These are phyloP conservation scores for Anniella stebbinsi DNA, from an alignment of 2,797 vertebrate species.

Conservation along the genomic window DNA sequence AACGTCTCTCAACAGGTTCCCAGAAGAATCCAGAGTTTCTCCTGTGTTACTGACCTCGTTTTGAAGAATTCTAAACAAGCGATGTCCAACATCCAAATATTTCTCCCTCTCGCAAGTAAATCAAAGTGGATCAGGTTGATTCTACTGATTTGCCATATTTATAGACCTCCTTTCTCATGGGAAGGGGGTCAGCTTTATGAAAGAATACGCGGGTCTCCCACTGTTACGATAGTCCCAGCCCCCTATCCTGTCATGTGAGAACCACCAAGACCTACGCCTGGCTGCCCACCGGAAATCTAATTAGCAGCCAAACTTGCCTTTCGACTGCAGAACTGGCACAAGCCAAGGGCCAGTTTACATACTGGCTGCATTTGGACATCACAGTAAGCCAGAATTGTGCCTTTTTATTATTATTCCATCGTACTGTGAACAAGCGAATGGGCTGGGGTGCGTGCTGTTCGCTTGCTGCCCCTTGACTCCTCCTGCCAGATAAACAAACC, in stretches of 20 bases:
- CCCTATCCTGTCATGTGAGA: not conserved
- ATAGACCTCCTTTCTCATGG: not conserved
- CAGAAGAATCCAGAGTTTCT: conserved; percentile 57
- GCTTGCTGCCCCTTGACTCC: too few species aligned
- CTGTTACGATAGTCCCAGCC: not conserved
- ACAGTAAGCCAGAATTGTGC: too few species aligned
- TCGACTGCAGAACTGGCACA: not conserved
- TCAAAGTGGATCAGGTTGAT: not conserved
- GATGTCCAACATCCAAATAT: conserved; percentile 38
- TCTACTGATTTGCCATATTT: not conserved
- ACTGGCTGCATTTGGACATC: too few species aligned
- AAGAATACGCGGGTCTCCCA: not conserved
- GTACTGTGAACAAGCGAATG: too few species aligned
- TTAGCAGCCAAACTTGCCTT: not conserved
- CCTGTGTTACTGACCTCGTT: conserved; percentile 45
- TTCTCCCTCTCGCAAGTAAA: too few species aligned
- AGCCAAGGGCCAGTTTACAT: not conserved
- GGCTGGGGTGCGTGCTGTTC: too few species aligned
- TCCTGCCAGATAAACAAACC: too few species aligned
- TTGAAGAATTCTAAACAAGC: conserved; percentile 58
- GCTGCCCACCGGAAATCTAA: not conserved
- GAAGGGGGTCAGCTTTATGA: not conserved
- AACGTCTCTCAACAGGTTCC: conserved; percentile 67
- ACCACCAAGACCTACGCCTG: not conserved
- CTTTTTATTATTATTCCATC: too few species aligned